Evolutionary conservation across 37 sponge, comb jelly and placozoan species (phyloP), one percentile per base, ranked within the genome.

Genomic region (Bolinopsis microptera): DNA sequence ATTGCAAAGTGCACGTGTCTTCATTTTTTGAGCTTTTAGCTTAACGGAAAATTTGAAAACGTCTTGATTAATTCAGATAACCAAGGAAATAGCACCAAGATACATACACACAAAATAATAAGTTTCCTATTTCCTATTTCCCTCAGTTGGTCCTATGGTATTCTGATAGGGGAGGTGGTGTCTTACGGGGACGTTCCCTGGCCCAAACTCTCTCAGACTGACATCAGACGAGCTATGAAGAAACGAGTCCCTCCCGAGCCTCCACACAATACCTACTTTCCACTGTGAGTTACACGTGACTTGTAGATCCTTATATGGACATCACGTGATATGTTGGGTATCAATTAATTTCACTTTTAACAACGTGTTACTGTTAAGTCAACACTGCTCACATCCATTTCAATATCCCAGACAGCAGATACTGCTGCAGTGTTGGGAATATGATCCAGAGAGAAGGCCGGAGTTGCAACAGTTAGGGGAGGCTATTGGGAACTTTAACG

Each of bases 131-230:
- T n/a, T n/a, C n/a, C n/a, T n/a, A n/a, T n/a, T 36, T 77, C 1
- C 32, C 33, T 32, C 80, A 77, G 33, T 32, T 77, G 80, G 80
- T 77, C 80, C 1, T 32, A 32, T 3, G 80, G 80, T 35, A 77
- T 77, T 27, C 80, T 77, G 9, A 77, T 86, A 21, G 90, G 32
- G 2, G 90, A 86, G 90, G 90, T 86, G 13, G 61, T 86, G 31
- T 77, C 90, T 40, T 86, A 86, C 36, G 90, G 90, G 32, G 90
- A 27, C 18, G 41, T 86, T 13, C 90, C 90, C 32, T 86, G 90
- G 90, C 31, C 90, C 41, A 86, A 40, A 41, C 90, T 33, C 61
- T 41, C 90, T 40, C 38, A 86, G 31, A 28, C 8, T 0, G 90
- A 86, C 30, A 86, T 86, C 80, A 77, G 80, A 35, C 27, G 80